Evolutionary conservation across 2,113 vertebrate genomes (phyloP).

Genomic region (Telmatochromis sp.): DNA sequence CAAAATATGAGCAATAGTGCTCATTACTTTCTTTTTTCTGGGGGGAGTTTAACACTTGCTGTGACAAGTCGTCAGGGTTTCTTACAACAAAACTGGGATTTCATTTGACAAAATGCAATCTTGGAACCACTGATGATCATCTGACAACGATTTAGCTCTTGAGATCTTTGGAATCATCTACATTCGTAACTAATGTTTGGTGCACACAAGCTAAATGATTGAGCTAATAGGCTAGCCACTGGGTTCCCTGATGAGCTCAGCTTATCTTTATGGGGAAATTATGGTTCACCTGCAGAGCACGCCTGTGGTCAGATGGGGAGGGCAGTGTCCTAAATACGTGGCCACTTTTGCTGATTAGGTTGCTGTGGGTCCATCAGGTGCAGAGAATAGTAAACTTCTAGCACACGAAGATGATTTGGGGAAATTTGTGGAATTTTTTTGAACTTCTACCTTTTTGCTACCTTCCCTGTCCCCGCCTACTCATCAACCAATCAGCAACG

Average conservation of each 20-base stretch:
- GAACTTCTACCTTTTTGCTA: fast-evolving
- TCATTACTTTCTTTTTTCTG: not conserved
- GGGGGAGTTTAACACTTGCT: not conserved
- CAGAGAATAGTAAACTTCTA: not conserved
- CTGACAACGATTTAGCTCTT: not conserved
- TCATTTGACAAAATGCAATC: not conserved
- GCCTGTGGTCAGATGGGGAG: not conserved
- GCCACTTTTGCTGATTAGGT: not conserved
- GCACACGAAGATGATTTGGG: not conserved
- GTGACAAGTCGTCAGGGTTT: fast-evolving
- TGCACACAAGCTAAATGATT: not conserved
- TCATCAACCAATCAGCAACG: fast-evolving
- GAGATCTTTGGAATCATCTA: not conserved
- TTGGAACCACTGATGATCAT: not conserved
- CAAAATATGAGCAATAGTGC: not conserved
- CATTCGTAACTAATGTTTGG: not conserved
- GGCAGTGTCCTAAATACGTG: not conserved
- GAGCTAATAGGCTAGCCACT: not conserved
- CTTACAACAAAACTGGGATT: not conserved
- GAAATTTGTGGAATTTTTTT: not conserved
- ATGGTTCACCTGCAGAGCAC: not conserved
- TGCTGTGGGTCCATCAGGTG: not conserved
- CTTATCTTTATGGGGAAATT: not conserved
- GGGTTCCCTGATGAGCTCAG: not conserved
- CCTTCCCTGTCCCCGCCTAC: fast-evolving